These are phyloP conservation scores for Porphyrio hochstetteri DNA, from an alignment of 2,113 vertebrate species.

Conservation along the genomic window DNA sequence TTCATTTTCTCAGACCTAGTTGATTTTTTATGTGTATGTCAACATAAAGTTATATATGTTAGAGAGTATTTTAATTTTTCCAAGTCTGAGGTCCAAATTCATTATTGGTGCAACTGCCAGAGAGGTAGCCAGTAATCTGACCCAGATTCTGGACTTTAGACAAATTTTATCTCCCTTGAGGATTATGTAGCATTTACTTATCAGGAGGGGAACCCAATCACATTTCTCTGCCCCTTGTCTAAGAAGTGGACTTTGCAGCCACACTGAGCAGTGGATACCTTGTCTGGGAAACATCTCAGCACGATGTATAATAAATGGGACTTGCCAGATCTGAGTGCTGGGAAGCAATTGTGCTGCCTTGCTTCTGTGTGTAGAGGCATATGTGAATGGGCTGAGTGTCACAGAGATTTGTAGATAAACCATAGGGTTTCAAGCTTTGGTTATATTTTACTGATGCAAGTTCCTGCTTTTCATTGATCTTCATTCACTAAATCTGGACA, in stretches of 20 bases:
- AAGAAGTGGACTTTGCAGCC: conserved; percentile 50
- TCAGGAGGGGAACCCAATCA: conserved; percentile 10
- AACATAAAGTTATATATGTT: not conserved
- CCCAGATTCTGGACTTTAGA: conserved; percentile 58
- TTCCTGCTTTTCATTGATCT: conserved; percentile 34
- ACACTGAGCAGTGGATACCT: not conserved
- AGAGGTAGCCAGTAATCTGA: not conserved
- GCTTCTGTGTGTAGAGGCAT: not conserved
- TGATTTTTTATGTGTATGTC: not conserved
- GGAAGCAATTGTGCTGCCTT: not conserved
- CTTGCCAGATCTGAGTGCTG: not conserved
- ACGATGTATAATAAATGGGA: not conserved
- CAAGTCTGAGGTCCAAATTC: conserved; percentile 41
- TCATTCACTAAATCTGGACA: conserved; percentile 32
- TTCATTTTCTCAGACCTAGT: not conserved
- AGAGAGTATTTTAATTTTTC: not conserved
- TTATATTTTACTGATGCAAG: not conserved
- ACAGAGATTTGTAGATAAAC: not conserved
- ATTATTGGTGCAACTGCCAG: not conserved
- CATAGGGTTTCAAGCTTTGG: not conserved
- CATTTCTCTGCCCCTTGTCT: not conserved
- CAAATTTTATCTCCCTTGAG: conserved; percentile 26
- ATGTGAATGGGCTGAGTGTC: not conserved
- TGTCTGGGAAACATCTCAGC: not conserved
- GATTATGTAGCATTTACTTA: conserved; percentile 44